Percentiles rank a stretch among this genome's conserved stretches.
These are phyloP conservation scores for Motacilla alba DNA, from an alignment of 2,113 vertebrate genomes.

Conservation along the genomic window DNA sequence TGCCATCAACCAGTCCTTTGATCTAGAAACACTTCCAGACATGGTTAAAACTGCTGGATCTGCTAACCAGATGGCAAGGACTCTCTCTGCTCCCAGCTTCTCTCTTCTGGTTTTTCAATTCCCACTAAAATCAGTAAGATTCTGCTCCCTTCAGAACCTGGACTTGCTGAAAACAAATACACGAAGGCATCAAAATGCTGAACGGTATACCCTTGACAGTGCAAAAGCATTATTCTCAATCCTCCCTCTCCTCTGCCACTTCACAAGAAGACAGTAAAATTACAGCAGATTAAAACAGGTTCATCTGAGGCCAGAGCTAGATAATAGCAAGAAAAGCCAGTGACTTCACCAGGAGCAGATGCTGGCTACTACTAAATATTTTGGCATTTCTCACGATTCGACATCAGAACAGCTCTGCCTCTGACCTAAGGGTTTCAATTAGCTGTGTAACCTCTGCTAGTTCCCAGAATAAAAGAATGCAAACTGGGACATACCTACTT, in stretches of 20 bases:
- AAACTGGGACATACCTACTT: background rate
- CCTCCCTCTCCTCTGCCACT: background rate
- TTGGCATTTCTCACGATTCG: background rate
- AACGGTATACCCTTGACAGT: background rate
- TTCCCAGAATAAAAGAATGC: background rate
- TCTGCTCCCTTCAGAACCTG: background rate
- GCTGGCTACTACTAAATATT: background rate
- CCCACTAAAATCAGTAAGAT: background rate
- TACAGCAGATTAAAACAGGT: background rate
- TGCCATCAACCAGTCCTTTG: conserved; percentile 19
- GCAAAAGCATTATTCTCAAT: background rate
- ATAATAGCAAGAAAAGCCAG: background rate
- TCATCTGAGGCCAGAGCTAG: background rate
- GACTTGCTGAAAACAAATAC: background rate
- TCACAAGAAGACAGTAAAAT: background rate
- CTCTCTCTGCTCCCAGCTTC: background rate
- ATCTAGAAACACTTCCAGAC: conserved; percentile 33
- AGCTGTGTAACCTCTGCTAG: background rate
- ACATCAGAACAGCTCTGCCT: background rate
- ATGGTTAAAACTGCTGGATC: background rate
- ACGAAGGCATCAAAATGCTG: background rate
- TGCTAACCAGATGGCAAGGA: conserved; percentile 26
- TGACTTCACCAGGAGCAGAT: background rate
- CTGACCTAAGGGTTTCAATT: background rate
- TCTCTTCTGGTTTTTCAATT: background rate